Evolutionary conservation across 2,797 vertebrate species (phyloP), one percentile per base, ranked within the genome.

Genomic region (Acestrorhynchus altus): DNA sequence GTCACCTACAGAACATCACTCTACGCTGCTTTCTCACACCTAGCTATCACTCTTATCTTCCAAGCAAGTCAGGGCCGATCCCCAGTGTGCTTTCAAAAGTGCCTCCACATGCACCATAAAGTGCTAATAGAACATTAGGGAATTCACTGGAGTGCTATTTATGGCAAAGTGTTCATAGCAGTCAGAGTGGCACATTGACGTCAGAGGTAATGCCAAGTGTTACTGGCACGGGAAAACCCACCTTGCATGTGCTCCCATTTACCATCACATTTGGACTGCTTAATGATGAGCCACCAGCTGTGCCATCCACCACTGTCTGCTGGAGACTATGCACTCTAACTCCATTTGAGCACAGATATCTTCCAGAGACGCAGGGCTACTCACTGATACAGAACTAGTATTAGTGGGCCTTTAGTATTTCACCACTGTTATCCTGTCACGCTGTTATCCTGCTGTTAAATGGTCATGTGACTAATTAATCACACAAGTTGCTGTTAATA

Each of bases 161-260:
- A 83, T 70, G n/a, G 44, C 26, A 18, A 51, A 66, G 59, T 87
- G 85, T 87, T 87, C 84, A 83, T 87, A 87, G 86, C 54, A 76
- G 61, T 28, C 54, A 4, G 71, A 75, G 77, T 75, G 74, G 74
- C 71, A 74, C 72, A 76, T 49, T 84, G 83, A 86, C 76, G 83
- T 86, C 83, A 85, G 79, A 74, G 52, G 54, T 77, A 64, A 79
- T 63, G 78, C 72, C 78, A 78, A 70, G 51, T 66, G 67, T 75
- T 69, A 51, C 63, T 74, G 69, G 28, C 75, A 69, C 61, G 66
- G 63, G n/a, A 49, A 71, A 70, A 77, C 40, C 59, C n/a, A 26
- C 31, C 64, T 67, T 67, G 40, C 51, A 15, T 77, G 65, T 68
- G 59, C 60, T 44, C 63, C 35, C 40, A 51, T 71, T 76, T 74